These are phyloP conservation scores for Pyrrhosoma nymphula DNA, from an alignment of 2,888 invertebrate species.

Conservation along the genomic window DNA sequence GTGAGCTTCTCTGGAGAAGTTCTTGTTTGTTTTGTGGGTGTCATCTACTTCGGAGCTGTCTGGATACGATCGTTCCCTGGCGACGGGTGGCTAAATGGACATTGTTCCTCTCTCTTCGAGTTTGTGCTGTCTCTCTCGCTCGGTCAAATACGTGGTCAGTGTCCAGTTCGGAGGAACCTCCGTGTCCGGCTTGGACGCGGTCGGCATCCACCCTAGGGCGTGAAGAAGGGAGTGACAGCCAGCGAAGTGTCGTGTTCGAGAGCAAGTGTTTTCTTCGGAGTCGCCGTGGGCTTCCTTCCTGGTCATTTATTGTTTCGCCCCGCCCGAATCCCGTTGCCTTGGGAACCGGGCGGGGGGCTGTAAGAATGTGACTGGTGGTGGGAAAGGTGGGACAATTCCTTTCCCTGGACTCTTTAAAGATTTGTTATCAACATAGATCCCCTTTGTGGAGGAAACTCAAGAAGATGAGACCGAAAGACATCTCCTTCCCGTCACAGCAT, in stretches of 20 bases:
- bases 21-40: background rate
- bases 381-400: background rate
- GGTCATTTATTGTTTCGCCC: constrained; percentile 36
- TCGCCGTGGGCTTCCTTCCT: constrained; percentile 41
- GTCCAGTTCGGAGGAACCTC: background rate
- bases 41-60: background rate
- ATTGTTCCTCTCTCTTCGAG: background rate
- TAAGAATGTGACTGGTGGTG: constrained; percentile 53
- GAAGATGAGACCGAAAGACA: background rate
- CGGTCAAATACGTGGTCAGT: background rate
- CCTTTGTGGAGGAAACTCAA: background rate
- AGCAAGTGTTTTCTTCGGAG: constrained; percentile 19
- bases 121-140: background rate
- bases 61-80: background rate
- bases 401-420: background rate
- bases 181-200: background rate
- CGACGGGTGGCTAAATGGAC: background rate
- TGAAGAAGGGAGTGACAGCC: background rate
- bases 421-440: background rate
- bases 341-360: constrained; percentile 64
- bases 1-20: too few species aligned
- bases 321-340: constrained; percentile 60
- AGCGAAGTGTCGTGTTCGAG: background rate
- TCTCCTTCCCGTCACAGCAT: background rate
- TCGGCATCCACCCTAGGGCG: background rate